A percentile compares a stretch with the other conserved stretches of the same genome.
These are phyloP conservation scores for Alcedo atthis DNA, from an alignment of 2,797 vertebrate genomes.

Conservation along the genomic window DNA sequence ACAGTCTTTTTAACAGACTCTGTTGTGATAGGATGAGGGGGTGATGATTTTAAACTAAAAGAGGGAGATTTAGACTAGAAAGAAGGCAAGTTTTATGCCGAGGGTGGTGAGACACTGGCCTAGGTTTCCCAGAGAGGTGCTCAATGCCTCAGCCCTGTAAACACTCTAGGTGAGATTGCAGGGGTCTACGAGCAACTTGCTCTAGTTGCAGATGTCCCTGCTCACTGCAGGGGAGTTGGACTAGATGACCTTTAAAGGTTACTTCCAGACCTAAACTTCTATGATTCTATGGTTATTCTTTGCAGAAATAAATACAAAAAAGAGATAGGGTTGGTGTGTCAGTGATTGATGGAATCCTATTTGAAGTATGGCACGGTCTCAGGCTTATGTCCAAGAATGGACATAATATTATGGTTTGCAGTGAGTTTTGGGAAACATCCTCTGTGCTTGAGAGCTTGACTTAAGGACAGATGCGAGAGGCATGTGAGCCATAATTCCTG, in stretches of 20 bases:
- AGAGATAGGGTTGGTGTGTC: background rate
- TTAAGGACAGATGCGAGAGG: background rate
- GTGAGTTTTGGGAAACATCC: background rate
- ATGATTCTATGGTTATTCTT: background rate
- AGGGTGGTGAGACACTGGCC: background rate
- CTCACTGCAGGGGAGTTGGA: background rate
- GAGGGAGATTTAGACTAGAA: background rate
- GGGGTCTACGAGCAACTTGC: background rate
- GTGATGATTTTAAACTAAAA: background rate
- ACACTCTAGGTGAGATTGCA: background rate
- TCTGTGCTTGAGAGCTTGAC: background rate
- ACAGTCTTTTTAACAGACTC: background rate
- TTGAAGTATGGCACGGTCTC: background rate
- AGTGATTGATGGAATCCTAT: background rate
- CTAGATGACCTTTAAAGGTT: background rate
- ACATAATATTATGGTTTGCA: background rate
- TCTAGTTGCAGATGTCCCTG: background rate
- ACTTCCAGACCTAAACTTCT: background rate
- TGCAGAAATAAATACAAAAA: background rate
- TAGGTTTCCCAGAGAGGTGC: background rate
- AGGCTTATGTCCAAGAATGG: background rate
- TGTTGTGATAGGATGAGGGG: background rate
- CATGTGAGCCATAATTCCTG: background rate
- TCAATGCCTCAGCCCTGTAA: background rate
- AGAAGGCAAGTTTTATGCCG: background rate